phyloP scores from a whole-genome alignment of 2,797 vertebrate genomes.

The Lutjanus campechanus region DNA sequence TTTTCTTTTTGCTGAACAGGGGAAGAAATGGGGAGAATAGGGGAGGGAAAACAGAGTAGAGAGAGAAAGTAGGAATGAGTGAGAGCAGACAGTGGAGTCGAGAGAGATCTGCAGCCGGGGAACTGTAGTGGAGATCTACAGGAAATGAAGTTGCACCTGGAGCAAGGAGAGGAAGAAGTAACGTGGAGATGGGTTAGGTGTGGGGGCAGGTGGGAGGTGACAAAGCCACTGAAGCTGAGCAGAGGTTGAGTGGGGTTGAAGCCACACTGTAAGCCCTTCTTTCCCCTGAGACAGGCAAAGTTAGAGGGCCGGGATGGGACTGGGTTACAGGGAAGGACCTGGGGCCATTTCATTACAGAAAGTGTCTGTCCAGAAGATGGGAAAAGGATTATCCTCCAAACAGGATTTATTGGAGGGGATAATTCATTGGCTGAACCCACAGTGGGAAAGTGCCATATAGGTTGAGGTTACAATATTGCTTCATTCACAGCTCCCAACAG shows the following conservation, averaged over 20 bases:
- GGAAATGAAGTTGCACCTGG: conserved; percentile 79
- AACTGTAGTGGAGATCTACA: conserved; percentile 45
- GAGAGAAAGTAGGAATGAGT: conserved; percentile 48
- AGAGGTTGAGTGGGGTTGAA: conserved; percentile 83
- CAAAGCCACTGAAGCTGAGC: conserved; percentile 80
- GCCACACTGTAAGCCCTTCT: conserved; percentile 81
- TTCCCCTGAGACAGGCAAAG: conserved; percentile 78
- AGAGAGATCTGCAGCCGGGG: conserved; percentile 50
- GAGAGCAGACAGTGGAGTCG: conserved; percentile 30
- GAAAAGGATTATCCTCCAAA: conserved; percentile 90
- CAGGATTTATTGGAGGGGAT: conserved; percentile 90
- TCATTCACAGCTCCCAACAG: conserved; percentile 84
- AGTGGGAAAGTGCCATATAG: conserved; percentile 86
- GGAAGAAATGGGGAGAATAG: conserved; percentile 28
- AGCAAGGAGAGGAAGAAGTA: conserved; percentile 72
- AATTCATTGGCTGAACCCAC: conserved; percentile 88
- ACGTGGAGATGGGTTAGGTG: conserved; percentile 70
- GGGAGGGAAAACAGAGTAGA: conserved; percentile 3
- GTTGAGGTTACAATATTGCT: conserved; percentile 89
- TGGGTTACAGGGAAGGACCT: conserved; percentile 84
- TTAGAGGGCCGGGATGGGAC: conserved; percentile 79
- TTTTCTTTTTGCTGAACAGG: conserved; percentile 43
- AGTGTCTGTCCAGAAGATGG: conserved; percentile 90
- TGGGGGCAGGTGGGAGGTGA: conserved; percentile 75
- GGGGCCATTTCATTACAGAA: conserved; percentile 89